These are phyloP conservation scores for Aphaenogaster floridana DNA, from an alignment of 1,140 invertebrate species.

Conservation along the genomic window DNA sequence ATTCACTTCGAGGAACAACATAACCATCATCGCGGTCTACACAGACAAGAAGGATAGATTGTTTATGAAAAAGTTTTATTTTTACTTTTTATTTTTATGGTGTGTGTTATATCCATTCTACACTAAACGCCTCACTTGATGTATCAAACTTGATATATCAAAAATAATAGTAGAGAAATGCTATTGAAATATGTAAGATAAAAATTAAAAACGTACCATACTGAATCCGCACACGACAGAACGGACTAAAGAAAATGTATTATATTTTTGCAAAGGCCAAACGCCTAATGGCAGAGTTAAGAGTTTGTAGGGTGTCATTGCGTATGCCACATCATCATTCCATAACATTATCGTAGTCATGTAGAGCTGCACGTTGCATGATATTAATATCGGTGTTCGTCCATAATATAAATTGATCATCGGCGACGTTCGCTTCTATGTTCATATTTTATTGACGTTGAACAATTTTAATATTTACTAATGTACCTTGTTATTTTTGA, in stretches of 20 bases:
- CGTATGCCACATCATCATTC: constrained; percentile 34
- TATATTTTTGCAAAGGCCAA: constrained; percentile 60
- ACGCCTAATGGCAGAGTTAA: constrained; percentile 43
- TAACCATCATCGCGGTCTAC: not conserved
- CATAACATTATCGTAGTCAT: not conserved
- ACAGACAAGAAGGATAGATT: not conserved
- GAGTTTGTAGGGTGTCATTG: constrained; percentile 37
- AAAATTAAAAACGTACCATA: constrained; percentile 22
- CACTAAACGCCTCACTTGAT: not conserved
- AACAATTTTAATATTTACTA: not conserved
- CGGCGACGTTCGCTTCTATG: not conserved
- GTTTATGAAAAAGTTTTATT: not conserved
- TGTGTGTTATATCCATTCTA: not conserved
- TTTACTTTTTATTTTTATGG: not conserved
- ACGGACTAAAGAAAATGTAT: not conserved
- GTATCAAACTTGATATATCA: not conserved
- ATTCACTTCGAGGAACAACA: not conserved
- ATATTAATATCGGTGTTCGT: not conserved
- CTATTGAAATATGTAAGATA: not conserved
- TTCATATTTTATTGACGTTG: not conserved
- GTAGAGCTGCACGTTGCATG: not conserved
- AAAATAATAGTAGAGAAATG: not conserved
- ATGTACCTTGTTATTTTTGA: not conserved
- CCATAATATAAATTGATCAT: not conserved
- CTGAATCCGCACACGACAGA: not conserved